A percentile compares a stretch with the other conserved stretches of the same genome.
Evolutionary conservation across 2,113 vertebrate genomes (phyloP).

Genomic region (Zosterops pallidus): DNA sequence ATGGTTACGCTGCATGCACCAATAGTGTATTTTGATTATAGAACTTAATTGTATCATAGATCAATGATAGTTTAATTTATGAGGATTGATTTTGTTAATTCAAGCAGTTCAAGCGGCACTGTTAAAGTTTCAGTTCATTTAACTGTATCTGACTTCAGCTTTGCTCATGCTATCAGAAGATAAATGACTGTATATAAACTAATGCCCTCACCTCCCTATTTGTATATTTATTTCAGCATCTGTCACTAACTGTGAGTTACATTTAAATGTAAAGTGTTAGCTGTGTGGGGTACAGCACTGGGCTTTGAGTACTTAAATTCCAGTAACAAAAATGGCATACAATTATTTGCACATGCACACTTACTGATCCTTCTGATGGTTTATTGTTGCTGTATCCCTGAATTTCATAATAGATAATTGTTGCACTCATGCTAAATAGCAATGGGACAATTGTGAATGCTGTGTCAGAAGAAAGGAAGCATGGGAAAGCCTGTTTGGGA

Average conservation of each 20-base stretch:
- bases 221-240: slow-evolving; percentile 42
- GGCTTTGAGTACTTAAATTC: background rate
- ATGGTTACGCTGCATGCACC: background rate
- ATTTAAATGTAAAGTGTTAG: slow-evolving; percentile 27
- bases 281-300: background rate
- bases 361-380: background rate
- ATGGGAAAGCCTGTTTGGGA: background rate
- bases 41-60: slow-evolving; percentile 68
- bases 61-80: slow-evolving; percentile 76
- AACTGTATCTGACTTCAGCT: slow-evolving; percentile 67
- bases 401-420: background rate
- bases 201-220: background rate
- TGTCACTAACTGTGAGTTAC: slow-evolving; percentile 31
- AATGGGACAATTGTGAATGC: background rate
- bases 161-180: slow-evolving; percentile 55
- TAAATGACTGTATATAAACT: slow-evolving; percentile 43
- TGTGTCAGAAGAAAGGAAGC: background rate
- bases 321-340: background rate
- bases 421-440: background rate
- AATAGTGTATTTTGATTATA: slow-evolving; percentile 56
- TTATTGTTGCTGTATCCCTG: background rate
- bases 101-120: slow-evolving; percentile 72
- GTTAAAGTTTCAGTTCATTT: slow-evolving; percentile 64
- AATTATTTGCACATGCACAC: background rate
- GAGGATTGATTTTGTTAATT: slow-evolving; percentile 79